Conservation (phyloP, 2,888 invertebrate species). For the Coleophora flavipennella region DNA sequence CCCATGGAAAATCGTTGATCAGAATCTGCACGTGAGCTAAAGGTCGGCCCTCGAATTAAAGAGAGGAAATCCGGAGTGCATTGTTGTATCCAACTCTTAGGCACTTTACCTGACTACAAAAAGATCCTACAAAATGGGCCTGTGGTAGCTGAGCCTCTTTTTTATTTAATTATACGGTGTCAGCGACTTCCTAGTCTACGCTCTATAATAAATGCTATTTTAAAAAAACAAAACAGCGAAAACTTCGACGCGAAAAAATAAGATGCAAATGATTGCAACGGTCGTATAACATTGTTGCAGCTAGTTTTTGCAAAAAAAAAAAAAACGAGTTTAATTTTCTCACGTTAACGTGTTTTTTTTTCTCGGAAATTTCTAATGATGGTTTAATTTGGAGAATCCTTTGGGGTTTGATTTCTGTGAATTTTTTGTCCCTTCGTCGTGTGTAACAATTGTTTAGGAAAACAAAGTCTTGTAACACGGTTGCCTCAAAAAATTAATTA, state of each 20-base stretch:
- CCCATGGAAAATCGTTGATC: conserved; percentile 62
- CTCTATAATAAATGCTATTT: neutral
- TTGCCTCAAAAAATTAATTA: conserved; percentile 67
- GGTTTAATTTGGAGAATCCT: conserved; percentile 71
- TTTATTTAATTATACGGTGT: conserved; percentile 26
- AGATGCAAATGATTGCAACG: conserved; percentile 64
- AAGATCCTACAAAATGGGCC: conserved; percentile 41
- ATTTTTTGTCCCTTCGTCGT: conserved; percentile 31
- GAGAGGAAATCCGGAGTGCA: conserved; percentile 68
- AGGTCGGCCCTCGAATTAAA: conserved; percentile 64
- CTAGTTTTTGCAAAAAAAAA: conserved; percentile 46
- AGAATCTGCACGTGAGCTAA: conserved; percentile 67
- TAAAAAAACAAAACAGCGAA: conserved; percentile 27
- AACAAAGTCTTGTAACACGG: conserved; percentile 68
- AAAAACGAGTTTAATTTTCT: conserved; percentile 62
- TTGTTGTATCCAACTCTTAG: conserved; percentile 61
- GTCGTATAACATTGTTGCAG: conserved; percentile 37
- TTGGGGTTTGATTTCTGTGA: conserved; percentile 63
- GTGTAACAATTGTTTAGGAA: conserved; percentile 53
- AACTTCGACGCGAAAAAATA: conserved; percentile 28
- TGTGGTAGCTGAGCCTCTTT: conserved; percentile 38
- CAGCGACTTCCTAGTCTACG: no score
- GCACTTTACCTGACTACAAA: conserved; percentile 67
- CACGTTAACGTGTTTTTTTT: conserved; percentile 50
- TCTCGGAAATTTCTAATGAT: conserved; percentile 59